Evolutionary conservation across 2,888 invertebrate genomes (phyloP).

Genomic region (Macrosoma leucophasiata): DNA sequence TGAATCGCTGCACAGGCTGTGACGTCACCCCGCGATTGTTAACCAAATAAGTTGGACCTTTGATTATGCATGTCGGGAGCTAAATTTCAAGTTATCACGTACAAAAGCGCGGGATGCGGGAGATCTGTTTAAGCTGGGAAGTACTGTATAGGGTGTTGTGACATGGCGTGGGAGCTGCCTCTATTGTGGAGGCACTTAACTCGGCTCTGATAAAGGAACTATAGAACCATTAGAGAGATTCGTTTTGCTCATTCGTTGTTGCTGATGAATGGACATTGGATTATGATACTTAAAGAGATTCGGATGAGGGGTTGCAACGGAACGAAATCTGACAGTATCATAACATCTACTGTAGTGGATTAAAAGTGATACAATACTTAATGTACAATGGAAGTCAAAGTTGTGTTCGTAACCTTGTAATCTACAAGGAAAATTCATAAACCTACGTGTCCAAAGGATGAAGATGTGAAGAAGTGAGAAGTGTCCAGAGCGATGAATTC

Average conservation of each 20-base stretch:
- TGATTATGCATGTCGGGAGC: slow-evolving; percentile 19
- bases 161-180: slow-evolving; percentile 70
- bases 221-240: slow-evolving; percentile 69
- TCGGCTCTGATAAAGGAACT: slow-evolving; percentile 66
- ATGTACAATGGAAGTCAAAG: slow-evolving; percentile 35
- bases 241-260: slow-evolving; percentile 70
- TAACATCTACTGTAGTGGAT: no score
- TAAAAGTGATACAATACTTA: no score
- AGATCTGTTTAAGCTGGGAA: slow-evolving; percentile 36
- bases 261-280: slow-evolving; percentile 66
- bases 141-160: slow-evolving; percentile 62
- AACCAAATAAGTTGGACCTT: slow-evolving; percentile 39
- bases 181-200: slow-evolving; percentile 71
- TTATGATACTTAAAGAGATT: slow-evolving; percentile 63
- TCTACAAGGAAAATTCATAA: no score
- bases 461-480: no score
- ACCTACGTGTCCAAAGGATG: no score
- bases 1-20: slow-evolving; percentile 47
- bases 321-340: slow-evolving; percentile 37
- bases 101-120: slow-evolving; percentile 19
- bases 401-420: no score
- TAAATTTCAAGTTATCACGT: slow-evolving; percentile 1
- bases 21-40: slow-evolving; percentile 41
- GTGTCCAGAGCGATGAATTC: no score
- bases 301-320: slow-evolving; percentile 36